Evolutionary conservation across 2,797 vertebrate genomes (phyloP).

Genomic region (Acanthiza pusilla): DNA sequence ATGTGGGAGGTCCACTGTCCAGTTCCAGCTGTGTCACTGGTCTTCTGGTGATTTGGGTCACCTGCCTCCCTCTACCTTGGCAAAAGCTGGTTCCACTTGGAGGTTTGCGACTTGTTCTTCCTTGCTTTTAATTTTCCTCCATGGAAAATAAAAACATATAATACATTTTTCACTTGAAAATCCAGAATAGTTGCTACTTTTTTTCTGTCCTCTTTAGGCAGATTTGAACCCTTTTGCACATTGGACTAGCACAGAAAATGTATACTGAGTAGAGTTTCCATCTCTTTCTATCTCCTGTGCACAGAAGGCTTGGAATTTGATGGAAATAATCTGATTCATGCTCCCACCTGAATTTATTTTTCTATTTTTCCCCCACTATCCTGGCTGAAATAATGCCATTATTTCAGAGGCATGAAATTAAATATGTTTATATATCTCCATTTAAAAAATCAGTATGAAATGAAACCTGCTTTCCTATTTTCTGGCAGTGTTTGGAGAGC

Average conservation of each 20-base stretch:
- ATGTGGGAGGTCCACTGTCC: neutral
- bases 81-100: neutral
- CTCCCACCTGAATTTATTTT: neutral
- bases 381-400: neutral
- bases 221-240: neutral
- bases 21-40: neutral
- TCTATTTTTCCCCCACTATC: fast-evolving
- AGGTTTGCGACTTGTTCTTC: neutral
- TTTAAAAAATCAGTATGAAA: neutral
- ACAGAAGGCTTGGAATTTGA: neutral
- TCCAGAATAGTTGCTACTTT: neutral
- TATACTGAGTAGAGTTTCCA: neutral
- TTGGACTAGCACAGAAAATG: neutral
- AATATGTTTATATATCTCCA: no score
- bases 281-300: neutral
- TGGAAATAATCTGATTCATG: neutral
- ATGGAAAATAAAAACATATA: neutral
- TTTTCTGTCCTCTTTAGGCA: neutral
- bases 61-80: neutral
- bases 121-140: neutral
- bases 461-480: neutral
- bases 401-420: neutral
- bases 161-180: neutral
- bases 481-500: neutral
- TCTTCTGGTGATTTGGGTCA: neutral